A percentile compares a stretch with the other conserved stretches of the same genome.
phyloP scores from a whole-genome alignment of 1,140 invertebrate species.

The Schmidtea mediterranea region DNA sequence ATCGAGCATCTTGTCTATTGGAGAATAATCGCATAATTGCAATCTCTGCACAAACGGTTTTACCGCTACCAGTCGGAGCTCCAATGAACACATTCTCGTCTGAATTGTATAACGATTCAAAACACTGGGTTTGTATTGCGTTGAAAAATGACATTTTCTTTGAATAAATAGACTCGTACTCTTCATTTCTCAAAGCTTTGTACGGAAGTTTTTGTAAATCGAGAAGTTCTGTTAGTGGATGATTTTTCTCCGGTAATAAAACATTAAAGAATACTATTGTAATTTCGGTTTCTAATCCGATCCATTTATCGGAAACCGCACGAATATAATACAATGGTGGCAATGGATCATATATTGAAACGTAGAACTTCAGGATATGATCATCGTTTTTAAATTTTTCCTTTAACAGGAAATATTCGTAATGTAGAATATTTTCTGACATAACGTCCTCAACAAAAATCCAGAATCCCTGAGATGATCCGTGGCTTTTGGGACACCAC shows the following conservation, averaged over 20 bases:
- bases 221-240: slow-evolving; percentile 83
- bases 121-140: slow-evolving; percentile 95
- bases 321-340: slow-evolving; percentile 89
- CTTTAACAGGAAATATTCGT: slow-evolving; percentile 88
- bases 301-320: slow-evolving; percentile 35
- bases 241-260: slow-evolving; percentile 85
- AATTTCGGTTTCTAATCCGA: slow-evolving; percentile 60
- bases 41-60: slow-evolving; percentile 85
- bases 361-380: slow-evolving; percentile 86
- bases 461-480: slow-evolving; percentile 57
- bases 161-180: slow-evolving; percentile 3
- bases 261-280: slow-evolving; percentile 90
- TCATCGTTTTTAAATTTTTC: slow-evolving; percentile 74
- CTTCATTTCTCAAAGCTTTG: slow-evolving; percentile 40
- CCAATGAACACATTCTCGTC: slow-evolving; percentile 96
- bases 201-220: slow-evolving; percentile 80
- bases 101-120: slow-evolving; percentile 88
- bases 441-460: slow-evolving; percentile 94
- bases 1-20: slow-evolving; percentile 8
- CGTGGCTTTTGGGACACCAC: slow-evolving; percentile 63
- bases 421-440: slow-evolving; percentile 66
- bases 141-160: slow-evolving; percentile 74
- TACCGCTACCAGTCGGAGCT: slow-evolving; percentile 82
- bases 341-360: slow-evolving; percentile 85
- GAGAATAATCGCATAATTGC: slow-evolving; percentile 64